A percentile compares a stretch with the other conserved stretches of the same genome.
These are phyloP conservation scores for Raphicerus campestris DNA, from an alignment of 2,113 vertebrate genomes.

Conservation along the genomic window DNA sequence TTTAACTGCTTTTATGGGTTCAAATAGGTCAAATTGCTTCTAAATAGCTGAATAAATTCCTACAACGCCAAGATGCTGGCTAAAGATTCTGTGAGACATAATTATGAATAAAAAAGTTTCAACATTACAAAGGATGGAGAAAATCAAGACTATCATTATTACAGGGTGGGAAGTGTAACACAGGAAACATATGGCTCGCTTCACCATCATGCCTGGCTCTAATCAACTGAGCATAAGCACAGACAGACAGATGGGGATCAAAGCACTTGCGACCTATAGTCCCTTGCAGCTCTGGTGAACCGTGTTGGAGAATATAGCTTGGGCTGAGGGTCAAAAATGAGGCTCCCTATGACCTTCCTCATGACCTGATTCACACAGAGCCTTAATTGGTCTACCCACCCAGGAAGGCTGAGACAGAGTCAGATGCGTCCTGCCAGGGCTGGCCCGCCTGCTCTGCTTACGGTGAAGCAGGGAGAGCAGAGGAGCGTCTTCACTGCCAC, in stretches of 20 bases:
- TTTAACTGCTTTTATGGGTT: neutral
- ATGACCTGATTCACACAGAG: neutral
- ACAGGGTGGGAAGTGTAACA: neutral
- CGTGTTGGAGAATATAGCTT: neutral
- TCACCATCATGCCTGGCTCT: neutral
- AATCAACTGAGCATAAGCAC: neutral
- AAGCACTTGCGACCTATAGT: neutral
- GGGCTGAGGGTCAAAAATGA: neutral
- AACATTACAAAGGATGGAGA: neutral
- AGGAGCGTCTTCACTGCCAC: neutral
- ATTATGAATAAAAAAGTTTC: neutral
- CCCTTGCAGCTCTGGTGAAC: neutral
- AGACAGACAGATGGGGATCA: neutral
- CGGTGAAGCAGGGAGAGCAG: neutral
- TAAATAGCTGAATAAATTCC: neutral
- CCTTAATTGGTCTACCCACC: neutral
- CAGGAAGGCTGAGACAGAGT: neutral
- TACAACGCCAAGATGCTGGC: neutral
- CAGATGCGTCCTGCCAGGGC: accelerated
- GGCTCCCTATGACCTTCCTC: neutral
- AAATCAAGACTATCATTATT: neutral
- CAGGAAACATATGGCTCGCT: accelerated
- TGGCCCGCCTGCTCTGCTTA: neutral
- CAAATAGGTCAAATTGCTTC: neutral
- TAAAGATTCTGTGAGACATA: neutral